Percentiles rank a stretch among this genome's conserved stretches.
Conservation (phyloP, 2,797 vertebrate species). For the Pyrrhura leucotis region DNA sequence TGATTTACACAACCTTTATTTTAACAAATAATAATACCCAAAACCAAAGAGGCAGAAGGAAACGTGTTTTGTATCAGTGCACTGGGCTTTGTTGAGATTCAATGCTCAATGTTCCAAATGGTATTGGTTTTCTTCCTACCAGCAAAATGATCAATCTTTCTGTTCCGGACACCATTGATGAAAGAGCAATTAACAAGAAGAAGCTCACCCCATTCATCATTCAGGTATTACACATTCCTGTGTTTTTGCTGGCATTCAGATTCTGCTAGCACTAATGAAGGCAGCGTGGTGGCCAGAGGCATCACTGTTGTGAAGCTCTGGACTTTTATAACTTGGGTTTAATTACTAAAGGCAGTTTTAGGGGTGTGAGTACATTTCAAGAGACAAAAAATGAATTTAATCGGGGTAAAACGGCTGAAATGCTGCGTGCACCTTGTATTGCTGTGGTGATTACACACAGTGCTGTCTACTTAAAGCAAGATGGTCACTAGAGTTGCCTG, state of each 20-base stretch:
- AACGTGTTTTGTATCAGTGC: neutral
- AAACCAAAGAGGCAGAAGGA: neutral
- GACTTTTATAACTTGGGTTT: neutral
- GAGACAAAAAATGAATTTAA: neutral
- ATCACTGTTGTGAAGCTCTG: neutral
- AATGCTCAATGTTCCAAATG: neutral
- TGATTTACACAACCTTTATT: slow-evolving; percentile 5
- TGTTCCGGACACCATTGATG: slow-evolving; percentile 95
- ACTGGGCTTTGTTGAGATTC: neutral
- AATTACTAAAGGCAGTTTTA: slow-evolving; percentile 18
- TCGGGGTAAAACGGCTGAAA: neutral
- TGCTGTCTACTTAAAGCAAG: neutral
- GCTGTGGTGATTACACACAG: neutral
- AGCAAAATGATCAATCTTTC: slow-evolving; percentile 99
- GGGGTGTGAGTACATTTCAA: neutral
- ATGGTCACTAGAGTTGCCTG: accelerated
- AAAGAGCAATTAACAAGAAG: slow-evolving; percentile 96
- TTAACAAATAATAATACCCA: neutral
- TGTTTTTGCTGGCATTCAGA: neutral
- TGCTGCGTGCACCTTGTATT: accelerated
- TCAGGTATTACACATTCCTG: slow-evolving; percentile 80
- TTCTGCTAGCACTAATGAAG: neutral
- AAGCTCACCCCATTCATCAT: slow-evolving; percentile 93
- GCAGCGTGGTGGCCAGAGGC: neutral
- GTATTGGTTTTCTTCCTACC: neutral